Evolutionary conservation across 2,888 invertebrate genomes (phyloP).

Genomic region (Athalia circularis): DNA sequence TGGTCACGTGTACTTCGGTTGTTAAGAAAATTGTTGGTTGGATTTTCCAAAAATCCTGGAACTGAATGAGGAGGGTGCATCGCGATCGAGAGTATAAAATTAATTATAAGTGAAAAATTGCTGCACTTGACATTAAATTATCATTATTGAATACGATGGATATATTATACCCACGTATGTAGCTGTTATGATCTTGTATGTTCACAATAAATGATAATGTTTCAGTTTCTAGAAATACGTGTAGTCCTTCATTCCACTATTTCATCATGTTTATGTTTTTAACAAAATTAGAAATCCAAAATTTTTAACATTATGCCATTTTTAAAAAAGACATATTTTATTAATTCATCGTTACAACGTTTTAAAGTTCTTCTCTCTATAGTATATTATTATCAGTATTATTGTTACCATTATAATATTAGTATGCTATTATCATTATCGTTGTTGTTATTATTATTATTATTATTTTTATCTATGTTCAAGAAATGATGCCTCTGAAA

Average conservation of each 20-base stretch:
- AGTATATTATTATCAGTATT: neutral
- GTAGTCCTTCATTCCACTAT: neutral
- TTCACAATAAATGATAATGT: constrained; percentile 32
- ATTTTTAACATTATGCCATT: no score
- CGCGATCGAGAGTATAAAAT: neutral
- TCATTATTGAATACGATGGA: neutral
- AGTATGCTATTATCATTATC: neutral
- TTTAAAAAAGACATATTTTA: no score
- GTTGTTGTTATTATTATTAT: no score
- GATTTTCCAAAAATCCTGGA: no score
- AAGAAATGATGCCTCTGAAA: neutral
- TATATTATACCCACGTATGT: constrained; percentile 1
- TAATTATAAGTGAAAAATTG: neutral
- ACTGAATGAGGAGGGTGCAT: no score
- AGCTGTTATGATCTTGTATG: constrained; percentile 24
- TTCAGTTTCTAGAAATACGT: constrained; percentile 24
- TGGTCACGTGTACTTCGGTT: no score
- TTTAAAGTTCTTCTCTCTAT: neutral
- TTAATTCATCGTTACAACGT: no score
- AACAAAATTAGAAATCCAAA: neutral
- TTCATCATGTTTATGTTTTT: neutral
- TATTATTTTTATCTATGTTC: constrained; percentile 1
- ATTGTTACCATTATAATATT: neutral
- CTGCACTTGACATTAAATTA: constrained; percentile 3
- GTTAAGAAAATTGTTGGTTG: no score